Conservation (phyloP, 2,797 vertebrate species). For the Gallirallus australis region DNA sequence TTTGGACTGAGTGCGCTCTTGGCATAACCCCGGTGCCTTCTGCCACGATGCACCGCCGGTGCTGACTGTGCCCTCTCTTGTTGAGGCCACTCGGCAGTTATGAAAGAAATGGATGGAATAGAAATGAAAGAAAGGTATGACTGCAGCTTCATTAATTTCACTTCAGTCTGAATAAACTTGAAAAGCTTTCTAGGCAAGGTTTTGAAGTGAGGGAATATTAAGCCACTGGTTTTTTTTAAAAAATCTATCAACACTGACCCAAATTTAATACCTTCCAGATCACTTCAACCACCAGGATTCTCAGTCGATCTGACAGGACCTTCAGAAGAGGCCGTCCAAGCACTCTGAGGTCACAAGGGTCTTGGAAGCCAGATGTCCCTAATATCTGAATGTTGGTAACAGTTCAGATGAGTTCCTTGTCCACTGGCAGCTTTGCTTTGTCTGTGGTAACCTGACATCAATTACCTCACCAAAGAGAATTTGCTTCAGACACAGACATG, state of each 20-base stretch:
- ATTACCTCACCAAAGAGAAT: background rate
- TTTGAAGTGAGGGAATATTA: background rate
- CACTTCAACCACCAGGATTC: background rate
- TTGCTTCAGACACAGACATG: background rate
- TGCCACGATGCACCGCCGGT: background rate
- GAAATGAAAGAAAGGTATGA: background rate
- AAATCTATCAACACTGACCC: background rate
- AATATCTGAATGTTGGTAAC: background rate
- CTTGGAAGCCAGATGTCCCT: background rate
- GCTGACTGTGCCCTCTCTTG: background rate
- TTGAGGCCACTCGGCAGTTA: background rate
- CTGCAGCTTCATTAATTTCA: background rate
- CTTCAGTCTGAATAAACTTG: background rate
- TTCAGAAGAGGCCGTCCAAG: background rate
- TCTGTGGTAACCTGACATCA: background rate
- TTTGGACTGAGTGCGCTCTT: background rate
- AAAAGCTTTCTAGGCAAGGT: conserved; percentile 13
- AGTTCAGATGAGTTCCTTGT: background rate
- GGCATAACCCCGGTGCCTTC: background rate
- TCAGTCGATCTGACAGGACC: background rate
- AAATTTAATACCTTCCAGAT: background rate
- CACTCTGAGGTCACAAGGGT: background rate
- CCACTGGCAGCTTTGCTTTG: background rate
- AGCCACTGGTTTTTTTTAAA: background rate
- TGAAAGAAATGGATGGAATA: background rate